These are phyloP conservation scores for Biston betularia DNA, from an alignment of 2,888 invertebrate genomes.

Conservation along the genomic window DNA sequence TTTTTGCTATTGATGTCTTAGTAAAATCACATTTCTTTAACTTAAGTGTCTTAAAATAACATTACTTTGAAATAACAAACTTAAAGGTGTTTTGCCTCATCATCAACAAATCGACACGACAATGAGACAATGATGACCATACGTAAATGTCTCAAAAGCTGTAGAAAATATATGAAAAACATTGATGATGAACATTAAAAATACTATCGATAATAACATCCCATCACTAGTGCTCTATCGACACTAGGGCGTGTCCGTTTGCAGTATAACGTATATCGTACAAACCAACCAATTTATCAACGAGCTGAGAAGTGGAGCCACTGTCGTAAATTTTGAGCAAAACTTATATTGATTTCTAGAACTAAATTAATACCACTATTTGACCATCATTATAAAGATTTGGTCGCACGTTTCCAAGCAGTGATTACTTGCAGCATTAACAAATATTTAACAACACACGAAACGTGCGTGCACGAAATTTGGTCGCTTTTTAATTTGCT, in stretches of 20 bases:
- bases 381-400: neutral
- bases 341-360: neutral
- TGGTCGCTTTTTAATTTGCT: constrained; percentile 42
- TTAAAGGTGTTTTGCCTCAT: too few relatives aligned
- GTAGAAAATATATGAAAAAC: too few relatives aligned
- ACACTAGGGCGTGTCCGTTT: constrained; percentile 61
- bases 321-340: neutral
- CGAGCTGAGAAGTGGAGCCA: neutral
- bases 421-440: constrained; percentile 67
- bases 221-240: constrained; percentile 44
- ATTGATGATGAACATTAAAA: too few relatives aligned
- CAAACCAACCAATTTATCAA: constrained; percentile 25
- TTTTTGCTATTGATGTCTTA: too few relatives aligned
- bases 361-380: neutral
- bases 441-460: constrained; percentile 76
- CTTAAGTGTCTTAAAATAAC: too few relatives aligned
- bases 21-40: too few relatives aligned
- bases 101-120: too few relatives aligned
- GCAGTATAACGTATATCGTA: constrained; percentile 47
- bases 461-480: constrained; percentile 55
- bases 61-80: too few relatives aligned
- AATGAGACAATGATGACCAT: too few relatives aligned
- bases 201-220: constrained; percentile 4
- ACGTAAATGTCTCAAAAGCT: too few relatives aligned
- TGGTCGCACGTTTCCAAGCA: constrained; percentile 37